Evolutionary conservation across 2,888 invertebrate species (phyloP), one percentile per base, ranked within the genome.

Genomic region (Aromia moschata): DNA sequence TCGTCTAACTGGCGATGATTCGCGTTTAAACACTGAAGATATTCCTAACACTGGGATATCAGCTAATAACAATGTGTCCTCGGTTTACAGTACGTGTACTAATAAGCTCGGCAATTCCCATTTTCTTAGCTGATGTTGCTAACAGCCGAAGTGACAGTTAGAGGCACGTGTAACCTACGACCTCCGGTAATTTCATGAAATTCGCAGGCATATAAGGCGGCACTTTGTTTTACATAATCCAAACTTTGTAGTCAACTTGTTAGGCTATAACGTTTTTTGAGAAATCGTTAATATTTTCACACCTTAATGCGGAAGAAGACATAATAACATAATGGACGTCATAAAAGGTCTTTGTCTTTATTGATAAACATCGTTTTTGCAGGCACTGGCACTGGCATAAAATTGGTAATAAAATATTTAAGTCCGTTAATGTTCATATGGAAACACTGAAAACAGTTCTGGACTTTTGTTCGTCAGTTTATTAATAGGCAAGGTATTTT

Each of bases 131-230:
- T 47, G 18, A 47, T 36, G 46, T 17, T 47, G 36, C 20, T 31
- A 45, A 45, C 45, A 45, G 31, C 31, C 17, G 11, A 47, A 31
- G 10, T 47, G 46, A 47, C 46, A 47, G 33, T 33, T 33, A 36
- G 11, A 47, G 17, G 46, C 46, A 36, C 46, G 46, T 33, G 46
- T 47, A 36, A 47, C 33, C 46, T 47, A 11, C 36, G 36, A 47
- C 46, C 46, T 18, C 12, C 14, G 36, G 33, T 47, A 33, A 36
- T 18, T 12, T 25, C 1, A 25, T 43, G 43, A 25, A 43, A 20
- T 20, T 43, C 14, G 14, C 12, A 43, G 14, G 25, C 43, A 11
- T 43, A 7, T 43, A 20, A 9, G 7, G 7, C 17, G 43, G 43
- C 18, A 25, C 20, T 20, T 43, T 11, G 43, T 11, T 43, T 25